phyloP scores from a whole-genome alignment of 1,140 invertebrate genomes.

The Eupristina koningsbergeri region DNA sequence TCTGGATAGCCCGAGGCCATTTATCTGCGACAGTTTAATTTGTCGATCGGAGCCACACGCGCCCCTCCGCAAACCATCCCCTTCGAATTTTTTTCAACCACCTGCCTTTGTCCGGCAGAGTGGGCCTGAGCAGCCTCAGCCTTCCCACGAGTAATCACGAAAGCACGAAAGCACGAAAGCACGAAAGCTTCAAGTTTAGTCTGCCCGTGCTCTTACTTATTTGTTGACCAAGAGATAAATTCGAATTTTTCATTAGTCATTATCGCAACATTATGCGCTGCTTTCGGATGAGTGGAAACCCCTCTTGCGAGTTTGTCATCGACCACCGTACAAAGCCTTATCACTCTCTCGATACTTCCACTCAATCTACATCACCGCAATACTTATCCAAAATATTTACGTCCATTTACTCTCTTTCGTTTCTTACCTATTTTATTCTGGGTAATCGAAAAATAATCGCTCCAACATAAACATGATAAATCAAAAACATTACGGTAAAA shows the following conservation, averaged over 20 bases:
- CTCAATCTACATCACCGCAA: not conserved
- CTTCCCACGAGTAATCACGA: too few relatives aligned
- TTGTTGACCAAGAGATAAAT: constrained; percentile 6
- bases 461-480: not conserved
- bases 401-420: not conserved
- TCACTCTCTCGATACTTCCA: not conserved
- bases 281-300: not conserved
- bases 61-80: not conserved
- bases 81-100: not conserved
- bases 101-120: too few relatives aligned
- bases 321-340: not conserved
- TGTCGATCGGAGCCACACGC: not conserved
- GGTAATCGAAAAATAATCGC: not conserved
- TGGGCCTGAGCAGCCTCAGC: too few relatives aligned
- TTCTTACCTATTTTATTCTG: not conserved
- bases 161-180: too few relatives aligned
- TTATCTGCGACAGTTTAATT: not conserved
- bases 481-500: not conserved
- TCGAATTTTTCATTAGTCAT: not conserved
- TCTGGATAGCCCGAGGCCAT: not conserved
- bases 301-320: not conserved
- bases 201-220: not conserved
- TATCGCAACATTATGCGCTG: not conserved
- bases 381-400: not conserved
- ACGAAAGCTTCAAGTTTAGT: too few relatives aligned